Evolutionary conservation across 2,888 invertebrate species (phyloP), one percentile per base, ranked within the genome.

Genomic region (Halictus ligatus): DNA sequence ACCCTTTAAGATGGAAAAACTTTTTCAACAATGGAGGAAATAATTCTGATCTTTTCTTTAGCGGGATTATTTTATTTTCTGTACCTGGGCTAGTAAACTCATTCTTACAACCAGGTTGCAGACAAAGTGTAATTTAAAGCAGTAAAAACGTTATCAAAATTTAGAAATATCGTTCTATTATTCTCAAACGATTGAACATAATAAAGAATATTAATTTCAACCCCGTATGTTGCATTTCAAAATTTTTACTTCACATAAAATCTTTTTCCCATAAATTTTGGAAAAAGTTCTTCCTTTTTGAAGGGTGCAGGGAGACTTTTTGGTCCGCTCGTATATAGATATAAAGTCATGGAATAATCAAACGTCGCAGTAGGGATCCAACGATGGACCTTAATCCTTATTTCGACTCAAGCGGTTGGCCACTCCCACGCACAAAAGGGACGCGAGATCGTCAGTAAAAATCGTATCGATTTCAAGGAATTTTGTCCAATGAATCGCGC

Each of bases 301-400:
- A 54, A 54, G n/a, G 54, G 54, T n/a, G 10, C 10, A 54, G 10
- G 54, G 54, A 54, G 54, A n/a, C 54, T 2, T n/a, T 54, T n/a
- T n/a, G 21, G 54, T n/a, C 54, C 3, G 10, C 21, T n/a, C n/a
- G 10, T 54, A 54, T n/a, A 73, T 75, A 78, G 48, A 71, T 35
- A 73, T 35, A 67, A 35, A 7, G 18, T 29, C 29, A 85, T 78
- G 64, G 29, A 74, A 75, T 78, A 87, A 92, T 89, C 88, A 86
- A 85, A 85, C 78, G 83, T 87, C 74, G 85, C 81, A 71, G 78
- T 90, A 89, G 89, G 83, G 76, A 91, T 87, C 84, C 81, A 89
- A 89, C 78, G 84, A 88, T 91, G 79, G 80, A 89, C 75, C 73
- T 84, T 84, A 84, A 82, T 77, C 86, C 87, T 91, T 84, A 86